Evolutionary conservation across 2,113 vertebrate genomes (phyloP).

Genomic region (Sorex fumeus): DNA sequence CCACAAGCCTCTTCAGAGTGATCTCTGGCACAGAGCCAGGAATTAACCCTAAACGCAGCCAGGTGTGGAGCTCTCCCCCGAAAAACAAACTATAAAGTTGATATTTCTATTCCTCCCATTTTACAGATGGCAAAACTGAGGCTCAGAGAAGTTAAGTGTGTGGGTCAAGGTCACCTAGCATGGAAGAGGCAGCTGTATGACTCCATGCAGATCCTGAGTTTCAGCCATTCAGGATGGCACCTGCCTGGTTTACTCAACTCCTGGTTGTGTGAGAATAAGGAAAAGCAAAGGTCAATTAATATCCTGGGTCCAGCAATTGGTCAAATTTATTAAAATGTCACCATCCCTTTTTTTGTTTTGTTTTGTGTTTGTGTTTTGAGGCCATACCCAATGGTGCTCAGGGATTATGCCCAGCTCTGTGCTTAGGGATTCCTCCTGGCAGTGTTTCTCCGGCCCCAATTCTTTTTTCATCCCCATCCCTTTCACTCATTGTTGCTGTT

Average conservation of each 20-base stretch:
- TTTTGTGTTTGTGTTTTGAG: neutral
- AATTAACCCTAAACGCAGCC: too few species aligned
- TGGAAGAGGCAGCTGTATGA: neutral
- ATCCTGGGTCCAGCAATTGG: neutral
- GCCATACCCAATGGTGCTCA: too few species aligned
- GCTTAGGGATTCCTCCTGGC: too few species aligned
- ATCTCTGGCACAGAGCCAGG: too few species aligned
- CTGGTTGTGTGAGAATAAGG: neutral
- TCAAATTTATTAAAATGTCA: neutral
- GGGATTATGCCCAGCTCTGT: too few species aligned
- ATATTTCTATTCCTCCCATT: neutral
- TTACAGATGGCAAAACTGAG: conserved; percentile 31
- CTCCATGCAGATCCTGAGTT: neutral
- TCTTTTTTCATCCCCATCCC: too few species aligned
- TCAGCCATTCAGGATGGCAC: neutral
- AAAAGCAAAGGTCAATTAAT: neutral
- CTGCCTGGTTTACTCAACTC: neutral
- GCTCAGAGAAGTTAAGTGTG: neutral
- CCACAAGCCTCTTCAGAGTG: too few species aligned
- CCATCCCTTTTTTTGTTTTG: neutral
- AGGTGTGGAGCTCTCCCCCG: too few species aligned
- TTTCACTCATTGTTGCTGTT: too few species aligned
- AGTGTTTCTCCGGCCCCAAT: too few species aligned
- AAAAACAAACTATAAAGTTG: neutral
- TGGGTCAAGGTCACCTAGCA: conserved; percentile 5